Percentiles rank a stretch among this genome's conserved stretches.
These are phyloP conservation scores for Scaptomyza cyrtandrae DNA, from an alignment of 2,888 invertebrate genomes.

Conservation along the genomic window DNA sequence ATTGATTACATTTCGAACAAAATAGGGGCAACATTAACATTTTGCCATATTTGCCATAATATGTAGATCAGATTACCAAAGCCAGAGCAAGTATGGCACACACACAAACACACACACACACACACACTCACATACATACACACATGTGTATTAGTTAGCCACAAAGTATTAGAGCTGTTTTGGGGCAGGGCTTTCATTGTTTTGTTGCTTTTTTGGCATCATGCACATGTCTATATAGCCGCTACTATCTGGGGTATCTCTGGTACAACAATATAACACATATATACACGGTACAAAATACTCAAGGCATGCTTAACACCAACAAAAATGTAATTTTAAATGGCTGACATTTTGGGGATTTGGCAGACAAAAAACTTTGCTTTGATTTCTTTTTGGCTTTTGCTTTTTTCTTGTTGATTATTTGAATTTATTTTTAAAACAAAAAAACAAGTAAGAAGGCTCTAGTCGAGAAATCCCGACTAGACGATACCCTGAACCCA, in stretches of 20 bases:
- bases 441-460: too few species aligned
- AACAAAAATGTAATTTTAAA: slow-evolving; percentile 56
- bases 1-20: slow-evolving; percentile 66
- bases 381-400: slow-evolving; percentile 53
- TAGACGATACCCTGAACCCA: too few species aligned
- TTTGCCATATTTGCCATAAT: slow-evolving; percentile 63
- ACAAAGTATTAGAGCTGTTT: neutral
- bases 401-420: slow-evolving; percentile 15
- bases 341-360: slow-evolving; percentile 72
- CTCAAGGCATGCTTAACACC: slow-evolving; percentile 29
- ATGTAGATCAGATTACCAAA: slow-evolving; percentile 60
- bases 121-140: slow-evolving; percentile 4
- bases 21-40: slow-evolving; percentile 54
- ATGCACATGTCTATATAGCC: slow-evolving; percentile 19
- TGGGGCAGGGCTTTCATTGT: neutral
- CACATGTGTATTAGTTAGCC: slow-evolving; percentile 14
- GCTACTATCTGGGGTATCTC: slow-evolving; percentile 15
- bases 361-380: slow-evolving; percentile 47
- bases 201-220: slow-evolving; percentile 12
- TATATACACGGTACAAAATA: neutral
- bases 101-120: neutral
- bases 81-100: slow-evolving; percentile 31
- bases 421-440: slow-evolving; percentile 64
- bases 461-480: too few species aligned
- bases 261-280: slow-evolving; percentile 2